Evolutionary conservation across 2,888 invertebrate genomes (phyloP).

Genomic region (Andrena marginata): DNA sequence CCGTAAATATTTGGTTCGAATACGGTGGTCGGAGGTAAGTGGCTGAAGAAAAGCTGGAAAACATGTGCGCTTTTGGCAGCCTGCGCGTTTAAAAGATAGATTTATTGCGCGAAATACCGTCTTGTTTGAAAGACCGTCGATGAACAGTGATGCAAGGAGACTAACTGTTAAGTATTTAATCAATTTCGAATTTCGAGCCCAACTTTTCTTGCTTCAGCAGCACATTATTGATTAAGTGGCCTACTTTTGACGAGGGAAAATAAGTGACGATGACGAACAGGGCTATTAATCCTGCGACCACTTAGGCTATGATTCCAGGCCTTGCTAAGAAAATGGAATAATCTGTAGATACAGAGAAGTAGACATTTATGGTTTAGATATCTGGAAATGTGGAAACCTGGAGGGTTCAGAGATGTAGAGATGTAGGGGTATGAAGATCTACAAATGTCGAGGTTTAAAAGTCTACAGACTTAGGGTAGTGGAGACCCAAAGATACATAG

Average conservation of each 20-base stretch:
- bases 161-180: too few relatives aligned
- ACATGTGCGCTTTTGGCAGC: not conserved
- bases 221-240: too few relatives aligned
- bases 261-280: too few relatives aligned
- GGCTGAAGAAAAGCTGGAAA: not conserved
- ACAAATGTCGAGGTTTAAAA: not conserved
- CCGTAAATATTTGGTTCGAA: constrained; percentile 24
- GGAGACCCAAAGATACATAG: not conserved
- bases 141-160: too few relatives aligned
- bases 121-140: not conserved
- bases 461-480: not conserved
- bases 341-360: not conserved
- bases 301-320: too few relatives aligned
- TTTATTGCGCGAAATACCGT: not conserved
- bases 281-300: too few relatives aligned
- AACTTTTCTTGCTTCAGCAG: too few relatives aligned
- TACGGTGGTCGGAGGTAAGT: constrained; percentile 19
- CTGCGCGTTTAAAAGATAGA: not conserved
- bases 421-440: not conserved
- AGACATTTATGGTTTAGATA: not conserved
- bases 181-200: too few relatives aligned
- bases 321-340: too few relatives aligned
- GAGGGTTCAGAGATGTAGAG: not conserved
- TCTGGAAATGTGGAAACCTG: not conserved
- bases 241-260: too few relatives aligned